Evolutionary conservation across 2,888 invertebrate genomes (phyloP).

Genomic region (Linnaemya tessellans): DNA sequence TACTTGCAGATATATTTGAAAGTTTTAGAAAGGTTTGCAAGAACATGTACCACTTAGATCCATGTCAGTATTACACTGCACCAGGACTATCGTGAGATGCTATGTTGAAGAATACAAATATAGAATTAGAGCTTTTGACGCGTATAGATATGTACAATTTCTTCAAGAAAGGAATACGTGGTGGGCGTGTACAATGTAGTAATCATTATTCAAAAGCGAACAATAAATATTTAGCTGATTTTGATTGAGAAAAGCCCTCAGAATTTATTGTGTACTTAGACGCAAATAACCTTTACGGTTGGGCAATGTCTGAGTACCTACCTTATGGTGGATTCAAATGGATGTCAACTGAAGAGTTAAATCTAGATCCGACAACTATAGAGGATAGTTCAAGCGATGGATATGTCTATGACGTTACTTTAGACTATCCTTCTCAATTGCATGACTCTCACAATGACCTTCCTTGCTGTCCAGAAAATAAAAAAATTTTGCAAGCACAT

Average conservation of each 20-base stretch:
- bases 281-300: constrained; percentile 7
- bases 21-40: background rate
- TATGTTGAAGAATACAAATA: too few species aligned
- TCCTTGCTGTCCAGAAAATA: background rate
- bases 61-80: too few species aligned
- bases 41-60: background rate
- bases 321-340: background rate
- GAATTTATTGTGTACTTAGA: background rate
- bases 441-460: background rate
- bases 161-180: too few species aligned
- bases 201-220: too few species aligned
- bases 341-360: background rate
- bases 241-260: background rate
- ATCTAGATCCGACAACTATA: background rate
- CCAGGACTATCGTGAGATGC: too few species aligned
- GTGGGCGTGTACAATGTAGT: too few species aligned
- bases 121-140: too few species aligned
- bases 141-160: too few species aligned
- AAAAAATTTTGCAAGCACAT: too few species aligned
- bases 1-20: background rate
- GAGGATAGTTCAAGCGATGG: background rate
- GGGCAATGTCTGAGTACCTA: background rate
- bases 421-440: background rate
- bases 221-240: background rate
- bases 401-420: background rate